These are phyloP conservation scores for Euthynnus affinis DNA, from an alignment of 2,797 vertebrate species.

Conservation along the genomic window DNA sequence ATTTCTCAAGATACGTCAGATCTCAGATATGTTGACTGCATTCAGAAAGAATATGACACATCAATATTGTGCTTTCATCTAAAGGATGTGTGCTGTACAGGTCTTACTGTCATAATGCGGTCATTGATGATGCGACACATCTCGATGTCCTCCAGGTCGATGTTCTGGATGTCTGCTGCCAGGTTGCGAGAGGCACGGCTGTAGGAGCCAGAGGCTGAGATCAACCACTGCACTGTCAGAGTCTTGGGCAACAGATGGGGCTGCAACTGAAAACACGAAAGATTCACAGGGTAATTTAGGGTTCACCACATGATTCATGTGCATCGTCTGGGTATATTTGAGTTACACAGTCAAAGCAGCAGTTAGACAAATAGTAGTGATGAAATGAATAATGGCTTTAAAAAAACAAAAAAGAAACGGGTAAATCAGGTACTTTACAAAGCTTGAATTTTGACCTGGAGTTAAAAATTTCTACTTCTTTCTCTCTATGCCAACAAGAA, in stretches of 20 bases:
- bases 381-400: background rate
- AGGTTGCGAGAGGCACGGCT: slow-evolving; percentile 84
- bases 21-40: background rate
- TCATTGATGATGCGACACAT: slow-evolving; percentile 92
- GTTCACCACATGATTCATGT: background rate
- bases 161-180: slow-evolving; percentile 78
- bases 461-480: no score
- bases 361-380: background rate
- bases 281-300: background rate
- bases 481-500: no score
- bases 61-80: no score
- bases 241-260: slow-evolving; percentile 71
- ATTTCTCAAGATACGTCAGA: no score
- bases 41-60: rapidly evolving
- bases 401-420: background rate
- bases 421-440: background rate
- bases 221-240: slow-evolving; percentile 89
- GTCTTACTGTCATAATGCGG: slow-evolving; percentile 92
- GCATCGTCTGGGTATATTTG: background rate
- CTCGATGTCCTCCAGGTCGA: slow-evolving; percentile 86
- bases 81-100: background rate
- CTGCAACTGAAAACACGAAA: slow-evolving; percentile 39
- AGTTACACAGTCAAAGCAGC: background rate
- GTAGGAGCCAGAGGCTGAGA: slow-evolving; percentile 89
- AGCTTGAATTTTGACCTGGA: background rate